Percentiles rank a stretch among this genome's conserved stretches.
Conservation (phyloP, 2,888 invertebrate species). For the Rhamphomyia laevipes region DNA sequence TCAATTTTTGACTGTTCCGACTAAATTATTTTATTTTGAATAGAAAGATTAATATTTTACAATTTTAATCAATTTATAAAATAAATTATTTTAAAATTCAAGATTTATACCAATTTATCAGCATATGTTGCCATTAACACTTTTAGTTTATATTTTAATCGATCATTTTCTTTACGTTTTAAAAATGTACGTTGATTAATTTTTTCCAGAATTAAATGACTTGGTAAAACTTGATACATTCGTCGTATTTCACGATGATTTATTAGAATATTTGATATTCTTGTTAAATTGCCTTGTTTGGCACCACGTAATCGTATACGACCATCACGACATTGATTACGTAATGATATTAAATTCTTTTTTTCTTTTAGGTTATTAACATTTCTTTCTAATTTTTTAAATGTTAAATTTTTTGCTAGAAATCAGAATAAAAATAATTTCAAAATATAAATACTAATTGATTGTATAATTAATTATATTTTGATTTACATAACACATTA, state of each 20-base stretch:
- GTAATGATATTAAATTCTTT: background rate
- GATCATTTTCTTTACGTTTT: slow-evolving; percentile 33
- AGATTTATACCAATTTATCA: slow-evolving; percentile 21
- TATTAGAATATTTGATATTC: slow-evolving; percentile 27
- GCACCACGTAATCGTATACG: slow-evolving; percentile 27
- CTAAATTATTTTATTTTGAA: slow-evolving; percentile 15
- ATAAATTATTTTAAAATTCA: too few relatives aligned
- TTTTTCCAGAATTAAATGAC: slow-evolving; percentile 29
- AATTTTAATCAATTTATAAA: too few relatives aligned
- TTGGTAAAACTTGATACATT: slow-evolving; percentile 31
- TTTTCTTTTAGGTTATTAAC: background rate
- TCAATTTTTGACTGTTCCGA: slow-evolving; percentile 24
- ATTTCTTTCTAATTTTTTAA: background rate
- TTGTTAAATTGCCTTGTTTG: slow-evolving; percentile 23
- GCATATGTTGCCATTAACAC: slow-evolving; percentile 24
- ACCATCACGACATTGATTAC: slow-evolving; percentile 29
- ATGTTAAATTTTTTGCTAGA: background rate
- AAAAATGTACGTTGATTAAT: slow-evolving; percentile 35
- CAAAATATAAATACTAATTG: background rate
- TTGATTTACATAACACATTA: slow-evolving; percentile 25
- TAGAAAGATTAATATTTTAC: too few relatives aligned
- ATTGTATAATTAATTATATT: too few relatives aligned
- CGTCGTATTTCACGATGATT: slow-evolving; percentile 32
- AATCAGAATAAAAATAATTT: background rate
- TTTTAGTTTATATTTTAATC: slow-evolving; percentile 23